Evolutionary conservation across 2,113 vertebrate genomes (phyloP).

Genomic region (Mobula hypostoma): DNA sequence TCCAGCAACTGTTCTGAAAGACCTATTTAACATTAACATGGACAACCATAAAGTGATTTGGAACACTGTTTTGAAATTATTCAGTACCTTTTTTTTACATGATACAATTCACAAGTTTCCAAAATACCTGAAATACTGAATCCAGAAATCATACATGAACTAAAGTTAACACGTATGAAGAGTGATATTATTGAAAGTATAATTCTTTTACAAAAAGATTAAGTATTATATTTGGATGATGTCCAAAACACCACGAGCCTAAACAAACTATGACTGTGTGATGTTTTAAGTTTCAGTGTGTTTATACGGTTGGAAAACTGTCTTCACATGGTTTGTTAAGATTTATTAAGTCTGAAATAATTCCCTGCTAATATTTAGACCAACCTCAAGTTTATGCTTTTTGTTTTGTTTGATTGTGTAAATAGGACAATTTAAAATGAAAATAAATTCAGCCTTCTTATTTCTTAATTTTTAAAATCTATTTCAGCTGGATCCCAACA

Average conservation of each 20-base stretch:
- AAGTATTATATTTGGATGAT: neutral
- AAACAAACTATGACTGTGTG: neutral
- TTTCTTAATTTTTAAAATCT: neutral
- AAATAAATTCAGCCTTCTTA: neutral
- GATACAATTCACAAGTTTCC: neutral
- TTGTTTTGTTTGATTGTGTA: neutral
- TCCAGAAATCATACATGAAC: neutral
- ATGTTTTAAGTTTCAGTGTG: neutral
- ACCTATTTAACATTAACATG: neutral
- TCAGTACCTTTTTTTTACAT: neutral
- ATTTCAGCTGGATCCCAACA: conserved; percentile 2
- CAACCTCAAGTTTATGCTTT: no score
- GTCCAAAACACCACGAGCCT: neutral
- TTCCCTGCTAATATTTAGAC: no score
- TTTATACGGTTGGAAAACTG: neutral
- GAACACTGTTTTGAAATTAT: neutral
- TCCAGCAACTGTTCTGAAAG: neutral
- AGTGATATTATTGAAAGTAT: neutral
- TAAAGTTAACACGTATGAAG: neutral
- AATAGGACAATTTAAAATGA: neutral
- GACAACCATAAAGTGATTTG: neutral
- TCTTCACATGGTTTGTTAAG: neutral
- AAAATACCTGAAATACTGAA: neutral
- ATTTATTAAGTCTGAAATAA: neutral
- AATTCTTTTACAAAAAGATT: neutral